Evolutionary conservation across 30 jellyfish, hydroid and myxozoan genomes (phyloP), one percentile per base, ranked within the genome.

Genomic region (Aurelia coerulea): DNA sequence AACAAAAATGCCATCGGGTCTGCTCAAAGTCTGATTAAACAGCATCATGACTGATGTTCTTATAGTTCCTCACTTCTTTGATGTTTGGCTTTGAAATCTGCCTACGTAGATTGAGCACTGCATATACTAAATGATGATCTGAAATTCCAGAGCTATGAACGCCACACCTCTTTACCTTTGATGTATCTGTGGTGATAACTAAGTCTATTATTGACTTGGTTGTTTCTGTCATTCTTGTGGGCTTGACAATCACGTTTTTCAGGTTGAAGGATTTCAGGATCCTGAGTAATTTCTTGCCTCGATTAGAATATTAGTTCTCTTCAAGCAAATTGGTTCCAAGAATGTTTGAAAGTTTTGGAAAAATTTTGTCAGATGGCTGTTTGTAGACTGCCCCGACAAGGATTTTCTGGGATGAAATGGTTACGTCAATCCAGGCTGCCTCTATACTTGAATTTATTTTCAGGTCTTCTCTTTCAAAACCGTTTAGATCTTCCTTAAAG

Each of bases 171-270:
- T 67, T 82, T n/a, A 82, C 91, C 68, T 82, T 69, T 68, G 86
- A 31, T 68, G 85, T 82, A 60, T 17, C 49, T 19, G 69, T 67
- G 91, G 91, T 82, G 67, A 82, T 82, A 5, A 82, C 32, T 65
- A 82, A 69, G 51, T 82, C 78, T 17, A 82, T 69, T 37, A 82
- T 68, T 46, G 91, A 5, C 82, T 69, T 32, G 39, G 91, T 1
- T 82, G 91, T 82, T 46, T 69, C 91, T 19, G 91, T 15, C 69
- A 82, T 82, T 82, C 91, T 82, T 67, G 85, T 80, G 7, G 83
- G 84, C 34, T 80, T 79, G 59, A 53, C 84, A 39, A 80, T 80
- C 15, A 80, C 62, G 86, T 82, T 69, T 8, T 68, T 16, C 91
- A 82, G 68, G 91, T 82, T 82, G 53, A 82, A 68, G 32, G 91